These are phyloP conservation scores for Perca schrenkii DNA, from an alignment of 2,113 vertebrate species.

Conservation along the genomic window DNA sequence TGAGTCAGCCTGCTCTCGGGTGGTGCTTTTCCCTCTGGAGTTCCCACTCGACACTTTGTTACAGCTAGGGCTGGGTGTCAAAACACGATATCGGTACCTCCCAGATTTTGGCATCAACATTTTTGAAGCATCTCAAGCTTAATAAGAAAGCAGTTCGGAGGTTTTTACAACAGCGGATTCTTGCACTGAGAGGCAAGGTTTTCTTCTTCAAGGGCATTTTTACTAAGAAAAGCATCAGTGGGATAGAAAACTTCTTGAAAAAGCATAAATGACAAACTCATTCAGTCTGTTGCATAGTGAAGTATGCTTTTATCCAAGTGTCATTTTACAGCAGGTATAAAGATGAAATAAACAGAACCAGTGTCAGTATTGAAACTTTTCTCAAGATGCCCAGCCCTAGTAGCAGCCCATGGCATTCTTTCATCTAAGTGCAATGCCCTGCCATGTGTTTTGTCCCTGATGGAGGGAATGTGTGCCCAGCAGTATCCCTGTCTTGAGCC, in stretches of 20 bases:
- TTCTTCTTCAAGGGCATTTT: slow-evolving; percentile 55
- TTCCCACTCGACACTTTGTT: slow-evolving; percentile 47
- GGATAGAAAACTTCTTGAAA: background rate
- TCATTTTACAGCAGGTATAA: slow-evolving; percentile 5
- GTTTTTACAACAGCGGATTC: slow-evolving; percentile 16
- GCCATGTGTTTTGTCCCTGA: slow-evolving; percentile 57
- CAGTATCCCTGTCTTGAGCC: slow-evolving; percentile 54
- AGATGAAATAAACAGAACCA: slow-evolving; percentile 33
- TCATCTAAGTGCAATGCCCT: slow-evolving; percentile 68
- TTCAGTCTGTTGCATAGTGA: background rate
- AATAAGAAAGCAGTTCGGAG: background rate
- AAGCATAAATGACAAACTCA: slow-evolving; percentile 6
- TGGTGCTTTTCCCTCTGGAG: slow-evolving; percentile 25
- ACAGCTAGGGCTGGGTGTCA: slow-evolving; percentile 62
- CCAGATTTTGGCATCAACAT: background rate
- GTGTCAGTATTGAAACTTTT: slow-evolving; percentile 57
- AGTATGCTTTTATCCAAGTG: background rate
- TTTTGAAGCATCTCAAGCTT: background rate
- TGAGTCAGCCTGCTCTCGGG: slow-evolving; percentile 41
- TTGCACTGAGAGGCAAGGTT: slow-evolving; percentile 41
- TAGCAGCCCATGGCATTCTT: slow-evolving; percentile 49
- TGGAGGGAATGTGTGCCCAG: slow-evolving; percentile 46
- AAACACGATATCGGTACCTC: background rate
- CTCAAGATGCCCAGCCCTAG: slow-evolving; percentile 58
- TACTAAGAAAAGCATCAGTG: background rate